phyloP scores from a whole-genome alignment of 2,888 invertebrate genomes.

The Sesia bembeciformis region DNA sequence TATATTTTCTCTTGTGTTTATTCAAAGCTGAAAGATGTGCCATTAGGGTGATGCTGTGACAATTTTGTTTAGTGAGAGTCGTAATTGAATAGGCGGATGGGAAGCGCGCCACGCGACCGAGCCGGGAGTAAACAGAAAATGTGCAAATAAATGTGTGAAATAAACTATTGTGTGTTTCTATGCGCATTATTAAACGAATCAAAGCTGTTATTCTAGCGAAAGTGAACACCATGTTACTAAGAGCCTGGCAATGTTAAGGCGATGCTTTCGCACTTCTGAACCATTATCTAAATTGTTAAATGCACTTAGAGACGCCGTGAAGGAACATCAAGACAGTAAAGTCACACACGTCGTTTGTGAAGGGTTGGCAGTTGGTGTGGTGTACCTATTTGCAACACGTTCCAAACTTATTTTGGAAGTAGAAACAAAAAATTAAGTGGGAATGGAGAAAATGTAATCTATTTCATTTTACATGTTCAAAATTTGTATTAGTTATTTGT shows the following conservation, averaged over 20 bases:
- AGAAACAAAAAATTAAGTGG: too few species aligned
- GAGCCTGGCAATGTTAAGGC: slow-evolving; percentile 37
- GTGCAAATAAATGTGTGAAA: slow-evolving; percentile 55
- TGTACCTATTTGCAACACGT: too few species aligned
- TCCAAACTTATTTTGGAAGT: too few species aligned
- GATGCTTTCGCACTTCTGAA: slow-evolving; percentile 37
- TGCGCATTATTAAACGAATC: slow-evolving; percentile 42
- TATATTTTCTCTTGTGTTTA: slow-evolving; percentile 50
- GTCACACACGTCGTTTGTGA: slow-evolving; percentile 23
- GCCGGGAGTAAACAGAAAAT: slow-evolving; percentile 30
- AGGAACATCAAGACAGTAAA: slow-evolving; percentile 27
- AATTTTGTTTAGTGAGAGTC: slow-evolving; percentile 48
- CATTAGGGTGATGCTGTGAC: slow-evolving; percentile 63
- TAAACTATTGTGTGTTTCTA: slow-evolving; percentile 46
- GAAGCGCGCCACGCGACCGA: slow-evolving; percentile 56
- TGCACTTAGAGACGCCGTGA: slow-evolving; percentile 43
- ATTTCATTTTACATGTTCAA: too few species aligned
- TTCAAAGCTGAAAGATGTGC: slow-evolving; percentile 53
- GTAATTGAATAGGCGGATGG: slow-evolving; percentile 69
- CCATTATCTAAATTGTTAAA: slow-evolving; percentile 62
- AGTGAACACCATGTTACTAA: slow-evolving; percentile 31
- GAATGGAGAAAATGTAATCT: too few species aligned
- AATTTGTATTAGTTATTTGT: background rate
- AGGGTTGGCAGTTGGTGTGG: too few species aligned
- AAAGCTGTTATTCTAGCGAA: slow-evolving; percentile 31